Evolutionary conservation across 2,113 vertebrate genomes (phyloP).

Genomic region (Pungitius pungitius): DNA sequence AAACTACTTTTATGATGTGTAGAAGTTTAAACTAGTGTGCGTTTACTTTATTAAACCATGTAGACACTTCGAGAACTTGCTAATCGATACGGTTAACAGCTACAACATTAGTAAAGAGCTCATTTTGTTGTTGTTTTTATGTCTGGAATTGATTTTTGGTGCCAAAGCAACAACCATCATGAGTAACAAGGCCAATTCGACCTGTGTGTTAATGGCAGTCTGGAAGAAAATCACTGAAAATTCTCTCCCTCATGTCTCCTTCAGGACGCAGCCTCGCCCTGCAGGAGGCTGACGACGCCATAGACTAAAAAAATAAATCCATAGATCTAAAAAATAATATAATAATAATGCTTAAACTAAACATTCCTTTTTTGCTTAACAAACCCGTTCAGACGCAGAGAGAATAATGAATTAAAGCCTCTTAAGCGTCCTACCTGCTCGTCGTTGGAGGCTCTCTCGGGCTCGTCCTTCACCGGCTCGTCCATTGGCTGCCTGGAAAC

Average conservation of each 20-base stretch:
- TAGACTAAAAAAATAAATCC: too few species aligned
- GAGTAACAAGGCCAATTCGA: conserved; percentile 12
- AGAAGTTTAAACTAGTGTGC: not conserved
- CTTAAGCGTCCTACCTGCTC: conserved; percentile 83
- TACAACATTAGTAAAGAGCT: not conserved
- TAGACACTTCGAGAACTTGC: not conserved
- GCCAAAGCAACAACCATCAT: not conserved
- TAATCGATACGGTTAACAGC: not conserved
- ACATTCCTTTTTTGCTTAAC: not conserved
- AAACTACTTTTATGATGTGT: not conserved
- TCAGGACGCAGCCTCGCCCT: not conserved
- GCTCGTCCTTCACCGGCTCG: conserved; percentile 86
- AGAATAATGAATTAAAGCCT: not conserved
- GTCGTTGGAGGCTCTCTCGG: conserved; percentile 88
- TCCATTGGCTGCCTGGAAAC: conserved; percentile 86
- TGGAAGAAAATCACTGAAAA: not conserved
- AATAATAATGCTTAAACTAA: not conserved
- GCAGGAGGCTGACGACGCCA: not conserved
- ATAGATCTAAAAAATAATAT: not conserved
- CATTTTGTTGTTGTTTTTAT: not conserved
- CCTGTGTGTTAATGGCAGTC: not conserved
- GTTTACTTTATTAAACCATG: not conserved
- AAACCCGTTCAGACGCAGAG: not conserved
- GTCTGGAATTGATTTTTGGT: not conserved
- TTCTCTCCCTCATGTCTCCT: not conserved